A percentile compares a stretch with the other conserved stretches of the same genome.
Evolutionary conservation across 1,140 invertebrate genomes (phyloP).

Genomic region (Carposina sasakii): DNA sequence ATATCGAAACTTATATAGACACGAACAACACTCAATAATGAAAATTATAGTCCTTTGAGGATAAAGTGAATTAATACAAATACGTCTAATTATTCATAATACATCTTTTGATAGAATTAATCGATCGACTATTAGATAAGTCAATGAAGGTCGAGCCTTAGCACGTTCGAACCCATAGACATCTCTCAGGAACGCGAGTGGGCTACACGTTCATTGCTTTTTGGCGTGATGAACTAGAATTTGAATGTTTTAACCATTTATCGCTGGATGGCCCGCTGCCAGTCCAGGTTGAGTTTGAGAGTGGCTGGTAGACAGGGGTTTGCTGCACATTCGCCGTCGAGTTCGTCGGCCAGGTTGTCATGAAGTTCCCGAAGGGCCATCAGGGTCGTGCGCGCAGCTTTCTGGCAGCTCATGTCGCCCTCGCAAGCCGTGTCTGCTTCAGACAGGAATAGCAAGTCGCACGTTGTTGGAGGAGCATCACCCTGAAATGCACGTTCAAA

Average conservation of each 20-base stretch:
- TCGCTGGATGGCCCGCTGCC: conserved; percentile 66
- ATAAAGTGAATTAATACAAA: conserved; percentile 15
- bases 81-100: conserved; percentile 14
- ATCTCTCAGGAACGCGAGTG: conserved; percentile 9
- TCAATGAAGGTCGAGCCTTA: too few relatives aligned
- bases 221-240: too few relatives aligned
- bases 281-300: conserved; percentile 61
- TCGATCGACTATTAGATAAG: too few relatives aligned
- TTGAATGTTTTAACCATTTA: too few relatives aligned
- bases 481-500: conserved; percentile 45
- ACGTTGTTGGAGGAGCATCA: conserved; percentile 74
- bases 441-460: conserved; percentile 76
- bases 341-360: conserved; percentile 62
- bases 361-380: conserved; percentile 75
- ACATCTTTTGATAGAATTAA: too few relatives aligned
- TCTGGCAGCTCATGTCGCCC: conserved; percentile 74
- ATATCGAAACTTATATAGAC: conserved; percentile 22
- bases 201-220: conserved; percentile 6
- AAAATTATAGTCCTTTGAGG: conserved; percentile 19
- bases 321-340: conserved; percentile 73
- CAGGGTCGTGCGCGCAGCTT: conserved; percentile 73
- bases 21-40: conserved; percentile 19
- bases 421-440: conserved; percentile 77
- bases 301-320: conserved; percentile 71
- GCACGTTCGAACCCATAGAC: neutral